Evolutionary conservation across 2,113 vertebrate genomes (phyloP).

Genomic region (Forbesichthys agassizii): DNA sequence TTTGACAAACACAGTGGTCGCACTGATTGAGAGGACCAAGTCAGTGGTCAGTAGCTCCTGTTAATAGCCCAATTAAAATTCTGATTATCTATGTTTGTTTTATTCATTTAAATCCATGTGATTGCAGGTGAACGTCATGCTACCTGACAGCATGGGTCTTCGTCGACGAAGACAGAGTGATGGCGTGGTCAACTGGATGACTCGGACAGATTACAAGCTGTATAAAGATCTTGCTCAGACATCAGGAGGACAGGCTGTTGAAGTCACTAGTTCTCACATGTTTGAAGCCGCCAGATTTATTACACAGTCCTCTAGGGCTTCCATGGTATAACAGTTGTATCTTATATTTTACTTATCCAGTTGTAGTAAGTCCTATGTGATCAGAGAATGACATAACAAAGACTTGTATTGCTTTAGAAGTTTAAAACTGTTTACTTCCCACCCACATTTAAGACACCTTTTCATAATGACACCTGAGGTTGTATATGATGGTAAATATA

Average conservation of each 20-base stretch:
- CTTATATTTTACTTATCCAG: too few relatives aligned
- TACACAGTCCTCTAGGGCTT: constrained; percentile 33
- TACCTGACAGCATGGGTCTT: constrained; percentile 22
- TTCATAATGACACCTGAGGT: too few relatives aligned
- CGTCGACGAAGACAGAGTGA: constrained; percentile 25
- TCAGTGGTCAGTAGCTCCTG: constrained; percentile 44
- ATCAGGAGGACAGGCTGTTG: too few relatives aligned
- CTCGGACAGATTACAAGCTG: constrained; percentile 30
- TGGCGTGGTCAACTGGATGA: background rate
- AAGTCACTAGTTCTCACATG: constrained; percentile 13
- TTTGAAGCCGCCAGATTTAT: constrained; percentile 47
- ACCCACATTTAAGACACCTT: too few relatives aligned
- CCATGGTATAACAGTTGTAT: constrained; percentile 44
- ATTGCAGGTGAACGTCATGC: constrained; percentile 65
- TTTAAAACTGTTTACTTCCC: too few relatives aligned
- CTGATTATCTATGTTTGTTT: background rate
- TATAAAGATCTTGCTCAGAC: constrained; percentile 54
- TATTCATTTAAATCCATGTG: background rate
- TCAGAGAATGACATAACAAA: background rate
- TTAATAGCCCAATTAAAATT: background rate
- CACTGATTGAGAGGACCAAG: constrained; percentile 60
- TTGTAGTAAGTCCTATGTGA: too few relatives aligned
- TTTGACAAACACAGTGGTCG: constrained; percentile 50
- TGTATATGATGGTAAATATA: background rate
- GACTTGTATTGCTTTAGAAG: background rate